phyloP scores from a whole-genome alignment of 2,797 vertebrate species.

The Phrynocephalus vlangalii region DNA sequence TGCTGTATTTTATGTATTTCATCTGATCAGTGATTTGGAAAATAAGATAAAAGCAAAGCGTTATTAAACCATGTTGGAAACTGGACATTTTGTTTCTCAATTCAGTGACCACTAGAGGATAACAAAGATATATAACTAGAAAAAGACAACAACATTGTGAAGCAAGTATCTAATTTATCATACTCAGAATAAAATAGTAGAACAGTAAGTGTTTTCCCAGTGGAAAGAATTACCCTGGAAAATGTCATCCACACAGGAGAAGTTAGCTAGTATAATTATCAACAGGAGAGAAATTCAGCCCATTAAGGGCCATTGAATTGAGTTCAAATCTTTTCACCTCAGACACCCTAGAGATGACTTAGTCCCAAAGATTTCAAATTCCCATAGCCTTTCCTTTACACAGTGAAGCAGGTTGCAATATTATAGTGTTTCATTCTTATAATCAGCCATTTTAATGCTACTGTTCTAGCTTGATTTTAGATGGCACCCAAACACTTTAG shows the following conservation, averaged over 20 bases:
- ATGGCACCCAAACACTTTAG: not conserved
- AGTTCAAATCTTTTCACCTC: slow-evolving; percentile 39
- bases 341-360: slow-evolving; percentile 29
- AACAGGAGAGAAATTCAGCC: slow-evolving; percentile 44
- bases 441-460: slow-evolving; percentile 24
- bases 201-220: slow-evolving; percentile 7
- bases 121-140: slow-evolving; percentile 18
- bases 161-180: slow-evolving; percentile 21
- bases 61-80: slow-evolving; percentile 34
- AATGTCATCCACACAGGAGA: slow-evolving; percentile 23
- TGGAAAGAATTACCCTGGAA: slow-evolving; percentile 36
- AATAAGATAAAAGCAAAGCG: slow-evolving; percentile 38
- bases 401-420: not conserved
- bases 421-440: slow-evolving; percentile 1
- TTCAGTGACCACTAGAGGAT: slow-evolving; percentile 23
- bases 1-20: not conserved
- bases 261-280: slow-evolving; percentile 35
- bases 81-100: not conserved
- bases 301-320: slow-evolving; percentile 22
- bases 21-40: slow-evolving; percentile 42
- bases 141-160: slow-evolving; percentile 26
- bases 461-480: not conserved
- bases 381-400: not conserved
- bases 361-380: slow-evolving; percentile 23
- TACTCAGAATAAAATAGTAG: slow-evolving; percentile 26